phyloP scores from a whole-genome alignment of 1,140 invertebrate species.

The Bilobella aurantiaca region DNA sequence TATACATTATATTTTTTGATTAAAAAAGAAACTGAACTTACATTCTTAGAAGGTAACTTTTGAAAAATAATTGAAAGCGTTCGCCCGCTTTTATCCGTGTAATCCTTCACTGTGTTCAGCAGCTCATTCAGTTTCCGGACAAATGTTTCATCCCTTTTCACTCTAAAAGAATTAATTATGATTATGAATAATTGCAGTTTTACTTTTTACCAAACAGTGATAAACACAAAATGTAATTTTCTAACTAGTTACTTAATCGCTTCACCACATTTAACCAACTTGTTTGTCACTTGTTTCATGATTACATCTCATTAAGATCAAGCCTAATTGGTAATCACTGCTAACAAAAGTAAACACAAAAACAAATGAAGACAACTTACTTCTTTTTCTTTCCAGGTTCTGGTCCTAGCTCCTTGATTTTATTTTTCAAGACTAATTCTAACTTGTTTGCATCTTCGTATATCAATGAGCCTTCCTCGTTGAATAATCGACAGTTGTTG shows the following conservation, averaged over 20 bases:
- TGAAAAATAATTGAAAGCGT: slow-evolving; percentile 84
- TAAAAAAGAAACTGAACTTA: slow-evolving; percentile 38
- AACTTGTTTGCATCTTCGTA: slow-evolving; percentile 85
- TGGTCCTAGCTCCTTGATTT: slow-evolving; percentile 62
- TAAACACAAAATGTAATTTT: too few relatives aligned
- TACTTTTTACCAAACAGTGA: not conserved
- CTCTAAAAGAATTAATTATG: slow-evolving; percentile 12
- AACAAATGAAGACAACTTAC: slow-evolving; percentile 22
- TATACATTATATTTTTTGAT: slow-evolving; percentile 3
- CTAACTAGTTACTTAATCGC: too few relatives aligned
- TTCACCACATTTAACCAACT: too few relatives aligned
- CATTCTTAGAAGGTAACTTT: slow-evolving; percentile 81
- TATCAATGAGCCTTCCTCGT: slow-evolving; percentile 89
- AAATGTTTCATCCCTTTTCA: slow-evolving; percentile 35
- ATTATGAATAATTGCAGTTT: slow-evolving; percentile 24
- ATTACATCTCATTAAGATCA: too few relatives aligned
- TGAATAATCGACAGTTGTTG: slow-evolving; percentile 87
- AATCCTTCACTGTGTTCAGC: slow-evolving; percentile 80
- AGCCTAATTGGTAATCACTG: too few relatives aligned
- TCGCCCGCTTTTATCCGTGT: slow-evolving; percentile 74
- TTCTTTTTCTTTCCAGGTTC: slow-evolving; percentile 33
- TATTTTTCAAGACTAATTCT: slow-evolving; percentile 72
- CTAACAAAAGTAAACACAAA: too few relatives aligned
- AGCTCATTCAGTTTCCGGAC: slow-evolving; percentile 68
- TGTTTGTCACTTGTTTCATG: too few relatives aligned